Percentiles rank a stretch among this genome's conserved stretches.
These are phyloP conservation scores for Orchesella flavescens DNA, from an alignment of 2,888 invertebrate genomes.

Conservation along the genomic window DNA sequence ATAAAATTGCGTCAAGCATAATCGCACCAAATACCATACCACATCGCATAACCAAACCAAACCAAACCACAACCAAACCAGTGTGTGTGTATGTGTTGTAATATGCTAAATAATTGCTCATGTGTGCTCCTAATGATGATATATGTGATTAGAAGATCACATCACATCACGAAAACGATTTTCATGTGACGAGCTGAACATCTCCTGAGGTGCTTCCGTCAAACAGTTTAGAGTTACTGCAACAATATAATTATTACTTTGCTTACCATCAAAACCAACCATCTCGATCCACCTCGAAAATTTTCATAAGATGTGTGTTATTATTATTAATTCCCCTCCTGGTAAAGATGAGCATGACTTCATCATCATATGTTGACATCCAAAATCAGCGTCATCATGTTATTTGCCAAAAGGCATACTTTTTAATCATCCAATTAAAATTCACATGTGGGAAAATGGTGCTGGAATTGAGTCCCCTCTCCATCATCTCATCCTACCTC, in stretches of 20 bases:
- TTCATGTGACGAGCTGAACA: neutral
- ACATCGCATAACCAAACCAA: neutral
- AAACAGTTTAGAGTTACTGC: neutral
- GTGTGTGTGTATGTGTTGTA: constrained; percentile 13
- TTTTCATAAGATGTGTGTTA: too few species aligned
- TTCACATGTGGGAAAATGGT: constrained; percentile 54
- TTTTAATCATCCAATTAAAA: constrained; percentile 64
- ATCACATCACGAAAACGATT: neutral
- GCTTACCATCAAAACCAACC: too few species aligned
- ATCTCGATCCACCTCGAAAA: too few species aligned
- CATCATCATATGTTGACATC: constrained; percentile 19
- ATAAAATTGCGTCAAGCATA: neutral
- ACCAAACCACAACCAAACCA: too few species aligned
- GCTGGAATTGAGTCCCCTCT: constrained; percentile 6
- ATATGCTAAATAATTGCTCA: constrained; percentile 59
- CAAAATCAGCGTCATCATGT: constrained; percentile 33
- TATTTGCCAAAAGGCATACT: constrained; percentile 52
- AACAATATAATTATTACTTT: constrained; percentile 1
- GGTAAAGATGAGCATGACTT: constrained; percentile 19
- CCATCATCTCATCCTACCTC: constrained; percentile 18
- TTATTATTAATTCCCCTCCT: neutral
- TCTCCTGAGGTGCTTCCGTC: constrained; percentile 41
- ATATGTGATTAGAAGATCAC: neutral
- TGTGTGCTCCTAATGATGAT: constrained; percentile 48
- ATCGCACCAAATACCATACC: too few species aligned